Conservation (phyloP, 64 coral and sea anemone species). For the Cladopsammia gracilis region DNA sequence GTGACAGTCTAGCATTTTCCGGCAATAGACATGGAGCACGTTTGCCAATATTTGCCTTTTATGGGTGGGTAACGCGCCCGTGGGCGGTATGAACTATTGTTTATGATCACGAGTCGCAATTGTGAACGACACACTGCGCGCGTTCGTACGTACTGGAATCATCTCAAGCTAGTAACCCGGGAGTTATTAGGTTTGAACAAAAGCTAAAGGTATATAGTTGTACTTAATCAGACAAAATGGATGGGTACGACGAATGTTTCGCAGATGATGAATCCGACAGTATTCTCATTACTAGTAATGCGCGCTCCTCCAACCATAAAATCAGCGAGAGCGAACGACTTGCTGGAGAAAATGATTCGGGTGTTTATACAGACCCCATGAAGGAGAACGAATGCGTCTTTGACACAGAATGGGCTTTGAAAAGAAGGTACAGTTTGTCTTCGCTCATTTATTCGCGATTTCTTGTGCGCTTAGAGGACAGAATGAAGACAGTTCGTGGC, state of each 20-base stretch:
- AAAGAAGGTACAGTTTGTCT: slow-evolving; percentile 33
- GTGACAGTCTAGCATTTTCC: background rate
- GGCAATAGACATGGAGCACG: background rate
- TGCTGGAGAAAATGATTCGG: background rate
- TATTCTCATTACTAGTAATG: background rate
- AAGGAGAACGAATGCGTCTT: slow-evolving; percentile 70
- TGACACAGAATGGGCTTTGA: slow-evolving; percentile 62
- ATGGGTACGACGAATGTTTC: slow-evolving; percentile 43
- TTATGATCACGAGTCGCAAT: background rate
- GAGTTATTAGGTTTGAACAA: background rate
- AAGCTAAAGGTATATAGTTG: background rate
- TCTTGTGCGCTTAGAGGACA: slow-evolving; percentile 17
- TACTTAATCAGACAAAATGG: background rate
- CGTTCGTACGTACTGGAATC: background rate
- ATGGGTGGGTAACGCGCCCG: background rate
- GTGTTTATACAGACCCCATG: background rate
- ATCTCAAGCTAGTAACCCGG: background rate
- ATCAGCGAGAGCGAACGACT: background rate
- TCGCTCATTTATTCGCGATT: slow-evolving; percentile 62
- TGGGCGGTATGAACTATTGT: background rate
- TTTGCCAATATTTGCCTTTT: slow-evolving; percentile 1
- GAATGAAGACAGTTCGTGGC: slow-evolving; percentile 27
- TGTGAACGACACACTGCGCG: too few relatives aligned
- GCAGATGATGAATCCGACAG: slow-evolving; percentile 72
- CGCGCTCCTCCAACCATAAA: background rate